Evolutionary conservation across 2,113 vertebrate genomes (phyloP).

Genomic region (Chitala chitala): DNA sequence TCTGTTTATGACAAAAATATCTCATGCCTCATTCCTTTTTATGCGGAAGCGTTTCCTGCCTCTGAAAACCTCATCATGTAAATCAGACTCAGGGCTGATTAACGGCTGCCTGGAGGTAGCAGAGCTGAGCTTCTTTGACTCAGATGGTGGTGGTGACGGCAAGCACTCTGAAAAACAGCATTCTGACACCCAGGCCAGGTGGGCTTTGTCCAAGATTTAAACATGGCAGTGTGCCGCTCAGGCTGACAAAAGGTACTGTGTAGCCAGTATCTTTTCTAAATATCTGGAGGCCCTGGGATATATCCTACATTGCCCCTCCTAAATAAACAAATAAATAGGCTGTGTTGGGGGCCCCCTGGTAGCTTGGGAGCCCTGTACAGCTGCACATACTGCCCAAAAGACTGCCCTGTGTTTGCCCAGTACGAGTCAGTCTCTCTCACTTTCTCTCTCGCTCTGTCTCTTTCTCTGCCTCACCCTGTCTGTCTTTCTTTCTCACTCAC

Average conservation of each 20-base stretch:
- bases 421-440: not conserved
- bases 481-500: too few relatives aligned
- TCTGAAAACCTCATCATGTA: constrained; percentile 6
- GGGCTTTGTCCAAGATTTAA: not conserved
- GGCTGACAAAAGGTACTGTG: not conserved
- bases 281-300: too few relatives aligned
- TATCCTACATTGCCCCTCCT: too few relatives aligned
- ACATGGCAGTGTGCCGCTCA: not conserved
- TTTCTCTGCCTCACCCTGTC: not conserved
- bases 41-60: not conserved
- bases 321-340: too few relatives aligned
- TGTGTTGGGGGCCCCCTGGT: too few relatives aligned
- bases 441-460: not conserved
- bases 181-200: not conserved
- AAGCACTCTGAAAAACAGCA: too few relatives aligned
- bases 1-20: not conserved
- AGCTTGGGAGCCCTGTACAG: too few relatives aligned
- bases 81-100: not conserved
- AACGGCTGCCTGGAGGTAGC: not conserved
- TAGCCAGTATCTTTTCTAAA: too few relatives aligned
- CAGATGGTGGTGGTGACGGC: not conserved
- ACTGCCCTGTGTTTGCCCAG: too few relatives aligned
- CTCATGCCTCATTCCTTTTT: not conserved
- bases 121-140: not conserved
- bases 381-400: too few relatives aligned